phyloP scores from a whole-genome alignment of 2,797 vertebrate species.

The Anabacerthia variegaticeps region DNA sequence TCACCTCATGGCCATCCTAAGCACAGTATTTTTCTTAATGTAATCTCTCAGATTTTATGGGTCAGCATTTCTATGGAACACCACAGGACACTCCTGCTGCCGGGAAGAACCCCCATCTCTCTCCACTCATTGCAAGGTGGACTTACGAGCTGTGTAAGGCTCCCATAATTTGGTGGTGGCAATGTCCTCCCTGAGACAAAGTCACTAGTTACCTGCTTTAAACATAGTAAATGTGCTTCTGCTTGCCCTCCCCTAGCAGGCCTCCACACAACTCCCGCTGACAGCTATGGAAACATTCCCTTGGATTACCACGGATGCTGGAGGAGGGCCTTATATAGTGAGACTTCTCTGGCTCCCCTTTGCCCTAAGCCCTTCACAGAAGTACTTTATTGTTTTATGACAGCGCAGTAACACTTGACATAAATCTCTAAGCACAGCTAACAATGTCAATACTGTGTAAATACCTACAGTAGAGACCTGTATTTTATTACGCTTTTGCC shows the following conservation, averaged over 20 bases:
- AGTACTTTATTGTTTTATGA: conserved; percentile 62
- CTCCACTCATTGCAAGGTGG: not conserved
- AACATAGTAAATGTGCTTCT: not conserved
- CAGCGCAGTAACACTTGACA: conserved; percentile 15
- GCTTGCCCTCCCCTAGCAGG: not conserved
- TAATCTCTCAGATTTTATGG: not conserved
- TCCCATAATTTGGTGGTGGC: not conserved
- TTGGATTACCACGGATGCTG: not conserved
- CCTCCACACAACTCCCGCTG: not conserved
- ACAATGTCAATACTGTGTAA: conserved; percentile 33
- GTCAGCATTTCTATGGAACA: not conserved
- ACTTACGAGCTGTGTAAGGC: not conserved
- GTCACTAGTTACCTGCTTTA: not conserved
- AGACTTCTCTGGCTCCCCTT: conserved; percentile 13
- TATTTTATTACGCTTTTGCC: not conserved
- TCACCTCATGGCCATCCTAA: not conserved
- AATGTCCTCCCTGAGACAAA: not conserved
- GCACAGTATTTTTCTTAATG: not conserved
- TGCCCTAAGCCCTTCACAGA: conserved; percentile 41
- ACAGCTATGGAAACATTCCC: conserved; percentile 26
- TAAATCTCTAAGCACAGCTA: conserved; percentile 27
- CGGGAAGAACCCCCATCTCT: not conserved
- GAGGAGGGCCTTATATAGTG: conserved; percentile 17
- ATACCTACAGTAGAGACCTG: not conserved
- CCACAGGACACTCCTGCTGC: not conserved